These are phyloP conservation scores for Brachionus rubens DNA, from an alignment of 1,140 invertebrate genomes.

Conservation along the genomic window DNA sequence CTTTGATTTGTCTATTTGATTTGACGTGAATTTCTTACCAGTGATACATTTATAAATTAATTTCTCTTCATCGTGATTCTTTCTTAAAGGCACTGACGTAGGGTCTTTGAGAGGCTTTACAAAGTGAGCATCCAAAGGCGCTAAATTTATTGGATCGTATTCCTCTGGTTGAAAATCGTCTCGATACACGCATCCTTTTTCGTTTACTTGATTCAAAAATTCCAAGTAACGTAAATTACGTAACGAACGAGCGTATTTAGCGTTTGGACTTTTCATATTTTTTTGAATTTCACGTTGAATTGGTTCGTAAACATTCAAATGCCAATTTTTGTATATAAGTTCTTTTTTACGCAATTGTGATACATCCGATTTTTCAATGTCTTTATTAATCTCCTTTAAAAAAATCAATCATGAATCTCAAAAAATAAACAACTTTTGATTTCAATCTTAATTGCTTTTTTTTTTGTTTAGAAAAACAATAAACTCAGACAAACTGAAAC, in stretches of 20 bases:
- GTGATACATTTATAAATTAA: constrained; percentile 14
- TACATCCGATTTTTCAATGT: constrained; percentile 15
- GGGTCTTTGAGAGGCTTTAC: not conserved
- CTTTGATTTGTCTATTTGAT: not conserved
- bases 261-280: constrained; percentile 13
- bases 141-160: constrained; percentile 11
- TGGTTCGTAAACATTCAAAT: constrained; percentile 24
- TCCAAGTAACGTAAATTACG: not conserved
- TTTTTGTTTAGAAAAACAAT: no score
- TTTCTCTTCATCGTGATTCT: not conserved
- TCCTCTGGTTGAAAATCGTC: constrained; percentile 20
- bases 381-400: constrained; percentile 17
- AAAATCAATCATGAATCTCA: not conserved
- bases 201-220: not conserved
- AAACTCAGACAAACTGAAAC: no score
- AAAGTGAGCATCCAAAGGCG: not conserved
- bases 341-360: constrained; percentile 14
- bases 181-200: not conserved
- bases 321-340: constrained; percentile 28
- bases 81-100: not conserved
- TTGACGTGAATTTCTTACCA: constrained; percentile 3
- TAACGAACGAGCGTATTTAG: not conserved
- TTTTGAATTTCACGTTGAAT: constrained; percentile 16
- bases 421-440: not conserved
- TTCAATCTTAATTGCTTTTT: no score